Percentiles rank a stretch among this genome's conserved stretches.
phyloP scores from a whole-genome alignment of 2,113 vertebrate genomes.

The Mesembrinibis cayennensis region DNA sequence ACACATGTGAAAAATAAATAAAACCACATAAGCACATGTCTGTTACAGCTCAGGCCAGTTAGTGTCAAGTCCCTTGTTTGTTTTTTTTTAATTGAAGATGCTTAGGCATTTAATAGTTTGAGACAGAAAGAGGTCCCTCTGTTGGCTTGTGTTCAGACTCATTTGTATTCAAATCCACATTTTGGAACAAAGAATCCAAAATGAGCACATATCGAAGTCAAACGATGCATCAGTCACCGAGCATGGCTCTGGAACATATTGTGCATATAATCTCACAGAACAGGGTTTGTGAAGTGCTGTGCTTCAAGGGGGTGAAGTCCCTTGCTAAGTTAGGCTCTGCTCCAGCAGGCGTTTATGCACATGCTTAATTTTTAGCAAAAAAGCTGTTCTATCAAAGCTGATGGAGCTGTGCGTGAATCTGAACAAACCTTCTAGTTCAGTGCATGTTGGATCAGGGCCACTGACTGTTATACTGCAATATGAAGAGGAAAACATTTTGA shows the following conservation, averaged over 20 bases:
- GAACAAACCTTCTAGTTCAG: neutral
- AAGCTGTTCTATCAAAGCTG: neutral
- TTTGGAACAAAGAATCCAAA: conserved; percentile 43
- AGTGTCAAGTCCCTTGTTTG: conserved; percentile 12
- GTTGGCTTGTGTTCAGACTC: neutral
- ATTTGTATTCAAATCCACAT: conserved; percentile 54
- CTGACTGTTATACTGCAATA: neutral
- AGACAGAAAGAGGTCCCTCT: conserved; percentile 5
- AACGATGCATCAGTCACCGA: neutral
- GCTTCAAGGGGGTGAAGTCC: conserved; percentile 21
- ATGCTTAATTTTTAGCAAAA: conserved; percentile 23
- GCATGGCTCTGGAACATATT: conserved; percentile 1
- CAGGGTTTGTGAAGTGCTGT: neutral
- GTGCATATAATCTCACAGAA: neutral
- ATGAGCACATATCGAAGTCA: neutral
- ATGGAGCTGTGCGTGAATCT: neutral
- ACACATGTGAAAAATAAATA: conserved; percentile 41
- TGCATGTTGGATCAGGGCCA: conserved; percentile 6
- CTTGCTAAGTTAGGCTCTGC: conserved; percentile 19
- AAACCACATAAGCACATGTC: neutral
- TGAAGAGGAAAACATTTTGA: neutral
- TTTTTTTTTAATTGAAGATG: conserved; percentile 28
- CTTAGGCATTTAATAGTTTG: conserved; percentile 18
- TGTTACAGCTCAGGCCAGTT: neutral
- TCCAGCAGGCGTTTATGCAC: neutral